Evolutionary conservation across 2,113 vertebrate species (phyloP).

Genomic region (Carlito syrichta): DNA sequence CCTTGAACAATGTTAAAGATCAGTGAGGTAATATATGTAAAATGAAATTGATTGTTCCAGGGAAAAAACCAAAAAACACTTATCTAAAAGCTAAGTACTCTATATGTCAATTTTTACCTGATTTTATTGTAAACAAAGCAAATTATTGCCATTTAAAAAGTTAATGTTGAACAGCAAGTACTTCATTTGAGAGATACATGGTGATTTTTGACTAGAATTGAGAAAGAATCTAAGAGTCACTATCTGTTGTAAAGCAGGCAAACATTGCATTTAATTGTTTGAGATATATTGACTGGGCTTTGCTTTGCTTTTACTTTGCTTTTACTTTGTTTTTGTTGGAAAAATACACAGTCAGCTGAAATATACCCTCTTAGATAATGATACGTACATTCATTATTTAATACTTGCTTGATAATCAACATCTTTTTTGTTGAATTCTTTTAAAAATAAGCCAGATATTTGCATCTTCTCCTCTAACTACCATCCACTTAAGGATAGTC

Average conservation of each 20-base stretch:
- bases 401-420: background rate
- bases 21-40: background rate
- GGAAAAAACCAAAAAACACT: background rate
- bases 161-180: background rate
- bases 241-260: background rate
- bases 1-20: conserved; percentile 14
- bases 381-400: conserved; percentile 6
- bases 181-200: background rate
- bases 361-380: background rate
- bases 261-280: background rate
- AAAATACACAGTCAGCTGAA: conserved; percentile 23
- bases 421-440: background rate
- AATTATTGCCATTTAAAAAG: background rate
- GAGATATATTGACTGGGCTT: background rate
- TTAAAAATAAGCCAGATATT: background rate
- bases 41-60: conserved; percentile 26
- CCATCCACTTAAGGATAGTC: background rate
- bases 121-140: conserved; percentile 51
- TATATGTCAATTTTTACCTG: conserved; percentile 23
- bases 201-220: background rate
- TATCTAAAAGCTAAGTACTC: conserved; percentile 3
- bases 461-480: background rate
- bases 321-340: background rate
- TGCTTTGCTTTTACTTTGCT: background rate
- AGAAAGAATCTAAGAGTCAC: background rate